Evolutionary conservation across 1,140 invertebrate species (phyloP).

Genomic region (Anastrepha ludens): DNA sequence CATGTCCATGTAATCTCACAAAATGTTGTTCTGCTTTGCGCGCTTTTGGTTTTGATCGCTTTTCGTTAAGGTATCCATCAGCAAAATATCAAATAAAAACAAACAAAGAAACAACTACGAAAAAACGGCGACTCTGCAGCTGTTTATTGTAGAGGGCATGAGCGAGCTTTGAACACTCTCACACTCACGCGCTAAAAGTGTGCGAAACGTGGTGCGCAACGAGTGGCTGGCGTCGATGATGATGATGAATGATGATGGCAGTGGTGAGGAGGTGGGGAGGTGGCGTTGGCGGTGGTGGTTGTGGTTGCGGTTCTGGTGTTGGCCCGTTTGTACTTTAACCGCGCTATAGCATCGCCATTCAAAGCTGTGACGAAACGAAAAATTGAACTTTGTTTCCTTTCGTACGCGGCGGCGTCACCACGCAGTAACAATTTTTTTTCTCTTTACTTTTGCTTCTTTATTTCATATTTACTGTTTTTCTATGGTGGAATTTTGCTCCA

Average conservation of each 20-base stretch:
- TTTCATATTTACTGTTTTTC: constrained; percentile 37
- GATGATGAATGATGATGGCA: constrained; percentile 13
- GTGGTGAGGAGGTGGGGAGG: neutral
- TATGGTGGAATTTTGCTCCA: constrained; percentile 26
- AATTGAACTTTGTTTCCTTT: constrained; percentile 50
- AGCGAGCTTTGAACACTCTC: neutral
- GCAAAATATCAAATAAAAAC: neutral
- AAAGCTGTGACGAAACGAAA: constrained; percentile 49
- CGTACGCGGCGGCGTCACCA: constrained; percentile 26
- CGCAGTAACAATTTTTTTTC: no score
- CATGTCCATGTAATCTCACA: neutral
- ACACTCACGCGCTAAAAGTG: neutral
- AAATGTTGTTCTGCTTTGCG: neutral
- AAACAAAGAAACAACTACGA: no score
- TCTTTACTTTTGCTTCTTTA: neutral
- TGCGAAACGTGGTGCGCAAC: constrained; percentile 12
- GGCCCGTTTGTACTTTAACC: constrained; percentile 37
- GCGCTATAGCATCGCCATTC: neutral
- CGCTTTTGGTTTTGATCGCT: neutral
- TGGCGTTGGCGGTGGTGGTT: neutral
- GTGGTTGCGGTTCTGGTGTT: neutral
- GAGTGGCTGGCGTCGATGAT: neutral
- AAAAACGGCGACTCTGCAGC: no score
- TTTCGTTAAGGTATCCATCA: neutral
- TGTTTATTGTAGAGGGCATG: neutral